Conservation (phyloP, 2,888 invertebrate genomes). For the Hyposoter didymator region DNA sequence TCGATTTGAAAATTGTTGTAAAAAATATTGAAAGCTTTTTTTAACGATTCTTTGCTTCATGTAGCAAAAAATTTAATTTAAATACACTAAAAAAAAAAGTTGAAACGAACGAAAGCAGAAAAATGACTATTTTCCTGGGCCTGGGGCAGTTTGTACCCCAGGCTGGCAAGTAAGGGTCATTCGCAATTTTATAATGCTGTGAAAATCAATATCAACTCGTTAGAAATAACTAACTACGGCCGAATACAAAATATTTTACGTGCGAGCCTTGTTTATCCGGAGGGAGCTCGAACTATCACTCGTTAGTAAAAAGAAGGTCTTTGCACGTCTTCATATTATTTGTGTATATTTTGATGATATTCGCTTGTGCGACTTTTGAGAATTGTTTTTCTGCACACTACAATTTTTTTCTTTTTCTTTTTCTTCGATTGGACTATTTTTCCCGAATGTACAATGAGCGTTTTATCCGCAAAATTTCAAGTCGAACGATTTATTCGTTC, state of each 20-base stretch:
- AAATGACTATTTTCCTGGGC: too few relatives aligned
- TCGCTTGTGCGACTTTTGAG: conserved; percentile 57
- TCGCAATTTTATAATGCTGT: conserved; percentile 29
- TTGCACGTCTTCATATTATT: not conserved
- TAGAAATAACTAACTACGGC: conserved; percentile 48
- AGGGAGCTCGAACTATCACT: conserved; percentile 36
- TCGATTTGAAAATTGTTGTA: too few relatives aligned
- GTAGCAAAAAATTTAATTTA: too few relatives aligned
- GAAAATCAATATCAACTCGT: conserved; percentile 44
- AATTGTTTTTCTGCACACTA: conserved; percentile 26
- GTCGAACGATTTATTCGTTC: conserved; percentile 12
- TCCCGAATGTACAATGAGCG: conserved; percentile 31
- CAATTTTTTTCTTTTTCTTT: conserved; percentile 2
- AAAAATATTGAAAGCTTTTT: too few relatives aligned
- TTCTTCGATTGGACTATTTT: not conserved
- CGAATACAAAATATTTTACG: conserved; percentile 64
- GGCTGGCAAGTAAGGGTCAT: not conserved
- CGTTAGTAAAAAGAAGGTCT: conserved; percentile 32
- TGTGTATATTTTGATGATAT: conserved; percentile 7
- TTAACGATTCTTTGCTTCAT: too few relatives aligned
- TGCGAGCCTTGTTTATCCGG: conserved; percentile 33
- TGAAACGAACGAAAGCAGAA: too few relatives aligned
- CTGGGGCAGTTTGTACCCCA: too few relatives aligned
- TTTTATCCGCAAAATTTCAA: conserved; percentile 18
- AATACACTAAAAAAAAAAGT: too few relatives aligned